Base-by-base conservation (phyloP, 2,113 vertebrate genomes). In the Pseudorhombus dupliciocellatus region DNA sequence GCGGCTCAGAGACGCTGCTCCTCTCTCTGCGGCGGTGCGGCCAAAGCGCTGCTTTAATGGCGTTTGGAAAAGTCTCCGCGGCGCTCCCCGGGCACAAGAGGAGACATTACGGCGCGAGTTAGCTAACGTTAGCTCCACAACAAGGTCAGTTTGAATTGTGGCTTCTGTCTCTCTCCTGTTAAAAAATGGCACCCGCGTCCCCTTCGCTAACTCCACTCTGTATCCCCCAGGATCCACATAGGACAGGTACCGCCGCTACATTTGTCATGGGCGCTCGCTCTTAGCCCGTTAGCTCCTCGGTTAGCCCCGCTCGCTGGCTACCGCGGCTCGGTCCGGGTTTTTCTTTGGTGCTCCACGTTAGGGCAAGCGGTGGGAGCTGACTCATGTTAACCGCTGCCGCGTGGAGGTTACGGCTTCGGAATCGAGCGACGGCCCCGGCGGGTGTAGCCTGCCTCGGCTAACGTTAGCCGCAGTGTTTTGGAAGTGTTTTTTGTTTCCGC, bases 71-170 rank as follows among this genome's bases (percentile, higher is more conserved):
- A 78, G 79, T 73, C 61, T 83, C 69, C 68, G 78, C 84, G 57
- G 84, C 67, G 80, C 66, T 86, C 74, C 75, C 73, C 60, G 78
- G 67, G 40, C 51, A 59, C 57, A 80, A 86, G 85, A 87, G 88
- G 81, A 87, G 82, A 83, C 84, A 52, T 79, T 54, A 77, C 80
- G 58, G 84, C 69, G 75, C 84, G 77, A 76, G 79, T 67, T 75
- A 80, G 89, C 89, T 87, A 84, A 87, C 80, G 85, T 83, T 87
- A 89, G 89, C 91, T 86, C 87, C 87, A 85, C 87, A 91, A 90
- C 91, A 92, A 92, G 91, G 91, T 92, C 91, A 92, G 91, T 90
- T 87, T 91, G 64, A 68, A 46, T 81, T 73, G 72, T 37, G 37
- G 25, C 22, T 83, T 75, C 4, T 20, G 52, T 56, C 48, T 3